phyloP scores from a whole-genome alignment of 2,113 vertebrate species.

The Stercorarius parasiticus region DNA sequence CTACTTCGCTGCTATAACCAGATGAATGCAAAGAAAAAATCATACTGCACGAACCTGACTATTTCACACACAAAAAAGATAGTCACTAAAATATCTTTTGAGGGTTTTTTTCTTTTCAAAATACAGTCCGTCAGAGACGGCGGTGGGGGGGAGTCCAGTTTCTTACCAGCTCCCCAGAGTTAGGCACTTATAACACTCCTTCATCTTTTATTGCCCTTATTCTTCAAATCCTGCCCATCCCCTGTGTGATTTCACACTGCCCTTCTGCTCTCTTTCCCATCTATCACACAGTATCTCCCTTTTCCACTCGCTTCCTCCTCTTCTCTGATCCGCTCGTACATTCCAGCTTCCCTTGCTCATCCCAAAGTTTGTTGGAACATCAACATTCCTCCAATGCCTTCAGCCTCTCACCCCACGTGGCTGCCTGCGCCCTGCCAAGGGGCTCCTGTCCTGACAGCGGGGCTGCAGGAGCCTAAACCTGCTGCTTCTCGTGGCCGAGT shows the following conservation, averaged over 20 bases:
- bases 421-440: neutral
- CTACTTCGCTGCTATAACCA: neutral
- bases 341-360: slow-evolving; percentile 2
- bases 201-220: slow-evolving; percentile 22
- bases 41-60: neutral
- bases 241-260: neutral
- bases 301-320: neutral
- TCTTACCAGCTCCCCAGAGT: neutral
- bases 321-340: neutral
- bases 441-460: neutral
- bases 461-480: neutral
- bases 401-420: neutral
- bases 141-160: neutral
- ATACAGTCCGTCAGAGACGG: neutral
- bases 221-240: neutral
- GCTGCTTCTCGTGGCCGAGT: neutral
- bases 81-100: neutral
- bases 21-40: neutral
- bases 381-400: neutral
- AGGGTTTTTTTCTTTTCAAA: neutral
- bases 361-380: neutral
- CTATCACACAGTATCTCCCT: neutral
- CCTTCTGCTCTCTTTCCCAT: slow-evolving; percentile 20
- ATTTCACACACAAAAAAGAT: neutral
- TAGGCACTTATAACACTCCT: neutral